These are phyloP conservation scores for Dicentrarchus labrax DNA, from an alignment of 2,113 vertebrate species.

Conservation along the genomic window DNA sequence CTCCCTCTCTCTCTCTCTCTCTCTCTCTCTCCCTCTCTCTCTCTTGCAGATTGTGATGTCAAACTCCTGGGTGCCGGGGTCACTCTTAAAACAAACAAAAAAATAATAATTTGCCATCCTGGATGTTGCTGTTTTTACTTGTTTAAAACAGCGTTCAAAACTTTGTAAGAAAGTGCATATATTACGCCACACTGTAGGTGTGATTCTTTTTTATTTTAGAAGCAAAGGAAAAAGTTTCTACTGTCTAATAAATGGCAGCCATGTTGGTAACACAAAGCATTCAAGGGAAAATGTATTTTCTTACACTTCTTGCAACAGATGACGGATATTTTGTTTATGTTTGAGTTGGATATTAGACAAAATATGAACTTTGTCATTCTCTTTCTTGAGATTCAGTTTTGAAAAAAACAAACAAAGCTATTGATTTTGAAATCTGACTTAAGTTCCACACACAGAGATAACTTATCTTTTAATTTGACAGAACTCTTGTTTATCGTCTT, in stretches of 20 bases:
- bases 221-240: constrained; percentile 61
- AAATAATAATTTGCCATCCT: constrained; percentile 71
- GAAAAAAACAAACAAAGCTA: neutral
- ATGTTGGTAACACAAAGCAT: constrained; percentile 80
- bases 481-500: constrained; percentile 41
- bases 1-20: constrained; percentile 69
- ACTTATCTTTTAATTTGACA: constrained; percentile 58
- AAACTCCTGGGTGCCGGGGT: constrained; percentile 93
- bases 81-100: constrained; percentile 82
- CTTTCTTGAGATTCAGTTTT: constrained; percentile 41
- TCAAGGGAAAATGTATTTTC: constrained; percentile 74
- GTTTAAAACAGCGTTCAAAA: constrained; percentile 78
- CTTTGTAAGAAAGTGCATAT: constrained; percentile 83
- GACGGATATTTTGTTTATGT: constrained; percentile 63
- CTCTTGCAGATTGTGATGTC: constrained; percentile 95
- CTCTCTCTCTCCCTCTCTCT: constrained; percentile 61
- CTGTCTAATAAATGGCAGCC: constrained; percentile 76
- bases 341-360: constrained; percentile 48
- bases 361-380: constrained; percentile 37
- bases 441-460: constrained; percentile 40
- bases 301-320: constrained; percentile 58
- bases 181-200: constrained; percentile 73
- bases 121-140: constrained; percentile 81
- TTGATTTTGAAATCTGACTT: constrained; percentile 46
- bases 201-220: constrained; percentile 79